Base-by-base conservation (phyloP, 2,888 invertebrate genomes). In the Lasioglossum leucozonium region DNA sequence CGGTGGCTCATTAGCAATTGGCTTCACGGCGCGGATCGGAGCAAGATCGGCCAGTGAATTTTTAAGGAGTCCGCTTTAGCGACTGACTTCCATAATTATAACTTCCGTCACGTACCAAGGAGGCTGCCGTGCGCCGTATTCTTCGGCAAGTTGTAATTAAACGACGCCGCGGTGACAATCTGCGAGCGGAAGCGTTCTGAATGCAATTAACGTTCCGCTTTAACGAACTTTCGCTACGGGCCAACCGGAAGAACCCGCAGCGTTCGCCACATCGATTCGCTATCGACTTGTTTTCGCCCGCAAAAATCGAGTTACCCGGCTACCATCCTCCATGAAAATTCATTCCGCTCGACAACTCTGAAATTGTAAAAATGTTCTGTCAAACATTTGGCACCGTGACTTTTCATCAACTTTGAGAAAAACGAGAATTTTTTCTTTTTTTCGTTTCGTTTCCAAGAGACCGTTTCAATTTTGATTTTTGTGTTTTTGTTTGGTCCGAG, bases 101-200 rank as follows among this genome's bases (percentile, higher is more conserved):
- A 93, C 89, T 92, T 91, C 81, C 85, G 79, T 86, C 75, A 77
- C 86, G 82, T 79, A 71, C 42, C 72, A 42, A 47, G 26, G 55
- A 71, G 86, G 81, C 62, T 77, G 82, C 80, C 87, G 87, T 86
- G 87, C 84, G 77, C 85, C 73, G 83, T 87, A 89, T 91, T 93
- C 91, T 93, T 92, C 84, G 88, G 84, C 84, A 88, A 92, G 92
- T 92, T 92, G 90, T 93, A 93, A 93, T 93, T 92, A 92, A 92
- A 92, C 90, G 90, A 79, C 85, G 81, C 81, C 76, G 86, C 82
- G 77, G 79, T 82, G 88, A 86, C 90, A 87, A 90, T 88, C 90
- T 80, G 89, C 85, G 75, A 79, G 83, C 74, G 81, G 86, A 86
- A 90, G 86, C 90, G 83, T 90, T 89, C 85, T 81, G 79, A 89